Evolutionary conservation across 2,888 invertebrate species (phyloP).

Genomic region (Archips xylosteana): DNA sequence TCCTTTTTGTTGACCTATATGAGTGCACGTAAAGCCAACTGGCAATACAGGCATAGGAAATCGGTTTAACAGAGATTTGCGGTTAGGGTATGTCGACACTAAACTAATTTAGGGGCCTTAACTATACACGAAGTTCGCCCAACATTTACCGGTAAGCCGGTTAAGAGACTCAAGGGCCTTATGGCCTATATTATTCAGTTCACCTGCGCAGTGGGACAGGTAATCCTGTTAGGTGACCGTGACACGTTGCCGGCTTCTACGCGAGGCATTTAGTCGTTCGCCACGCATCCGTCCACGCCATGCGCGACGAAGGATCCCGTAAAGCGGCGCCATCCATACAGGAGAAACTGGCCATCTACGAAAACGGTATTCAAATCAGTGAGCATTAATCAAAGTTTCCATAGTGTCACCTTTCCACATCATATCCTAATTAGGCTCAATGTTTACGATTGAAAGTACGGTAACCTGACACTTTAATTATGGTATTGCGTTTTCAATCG

Average conservation of each 20-base stretch:
- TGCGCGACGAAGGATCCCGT: conserved; percentile 77
- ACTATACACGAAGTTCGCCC: conserved; percentile 60
- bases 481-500: conserved; percentile 58
- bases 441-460: conserved; percentile 71
- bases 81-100: conserved; percentile 35
- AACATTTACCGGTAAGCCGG: conserved; percentile 66
- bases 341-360: conserved; percentile 83
- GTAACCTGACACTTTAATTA: conserved; percentile 59
- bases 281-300: conserved; percentile 69
- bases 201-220: conserved; percentile 82
- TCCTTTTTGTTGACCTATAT: conserved; percentile 14
- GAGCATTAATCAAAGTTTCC: conserved; percentile 45
- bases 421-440: conserved; percentile 55
- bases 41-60: conserved; percentile 1
- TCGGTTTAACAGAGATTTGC: conserved; percentile 27
- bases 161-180: conserved; percentile 62
- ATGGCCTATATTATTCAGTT: conserved; percentile 68
- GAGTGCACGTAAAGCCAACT: conserved; percentile 5
- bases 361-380: conserved; percentile 77
- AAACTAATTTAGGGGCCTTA: conserved; percentile 50
- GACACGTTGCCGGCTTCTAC: conserved; percentile 82
- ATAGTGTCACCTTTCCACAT: conserved; percentile 50
- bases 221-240: conserved; percentile 85
- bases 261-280: conserved; percentile 70
- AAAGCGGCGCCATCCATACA: conserved; percentile 79